Conservation (phyloP, 2,113 vertebrate species). For the Pseudorhombus dupliciocellatus region DNA sequence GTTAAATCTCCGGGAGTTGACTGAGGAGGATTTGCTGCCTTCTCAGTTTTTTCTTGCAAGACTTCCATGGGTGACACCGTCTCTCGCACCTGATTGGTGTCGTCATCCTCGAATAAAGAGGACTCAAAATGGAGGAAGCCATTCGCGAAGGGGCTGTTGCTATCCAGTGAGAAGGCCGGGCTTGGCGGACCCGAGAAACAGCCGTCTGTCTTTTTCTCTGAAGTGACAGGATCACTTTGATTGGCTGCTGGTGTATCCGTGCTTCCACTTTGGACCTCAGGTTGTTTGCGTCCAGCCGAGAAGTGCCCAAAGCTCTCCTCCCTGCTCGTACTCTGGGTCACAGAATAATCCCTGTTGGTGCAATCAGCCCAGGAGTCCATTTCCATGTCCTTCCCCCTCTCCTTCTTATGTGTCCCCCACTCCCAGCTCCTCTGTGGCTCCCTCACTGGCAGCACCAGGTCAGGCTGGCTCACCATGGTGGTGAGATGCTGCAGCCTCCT, state of each 20-base stretch:
- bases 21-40: not conserved
- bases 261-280: not conserved
- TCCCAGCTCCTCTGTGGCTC: constrained; percentile 59
- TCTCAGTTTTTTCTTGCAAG: constrained; percentile 27
- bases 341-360: constrained; percentile 40
- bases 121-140: constrained; percentile 83
- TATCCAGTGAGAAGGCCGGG: constrained; percentile 81
- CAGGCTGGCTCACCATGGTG: constrained; percentile 87
- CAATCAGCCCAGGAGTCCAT: constrained; percentile 47
- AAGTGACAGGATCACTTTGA: constrained; percentile 3
- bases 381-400: constrained; percentile 22
- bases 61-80: not conserved
- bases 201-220: constrained; percentile 54
- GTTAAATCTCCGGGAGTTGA: constrained; percentile 4
- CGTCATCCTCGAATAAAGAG: constrained; percentile 81
- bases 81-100: constrained; percentile 44
- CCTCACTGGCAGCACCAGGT: constrained; percentile 59
- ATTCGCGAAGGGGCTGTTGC: constrained; percentile 79
- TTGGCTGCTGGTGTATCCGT: constrained; percentile 18
- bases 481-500: constrained; percentile 89
- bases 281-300: constrained; percentile 40
- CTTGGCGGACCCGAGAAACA: constrained; percentile 75
- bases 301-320: constrained; percentile 30
- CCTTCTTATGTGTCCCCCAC: constrained; percentile 38
- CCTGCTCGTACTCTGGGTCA: constrained; percentile 14